Percentiles rank a stretch among this genome's conserved stretches.
phyloP scores from a whole-genome alignment of 1,140 invertebrate genomes.

The Macrobrachium rosenbergii region DNA sequence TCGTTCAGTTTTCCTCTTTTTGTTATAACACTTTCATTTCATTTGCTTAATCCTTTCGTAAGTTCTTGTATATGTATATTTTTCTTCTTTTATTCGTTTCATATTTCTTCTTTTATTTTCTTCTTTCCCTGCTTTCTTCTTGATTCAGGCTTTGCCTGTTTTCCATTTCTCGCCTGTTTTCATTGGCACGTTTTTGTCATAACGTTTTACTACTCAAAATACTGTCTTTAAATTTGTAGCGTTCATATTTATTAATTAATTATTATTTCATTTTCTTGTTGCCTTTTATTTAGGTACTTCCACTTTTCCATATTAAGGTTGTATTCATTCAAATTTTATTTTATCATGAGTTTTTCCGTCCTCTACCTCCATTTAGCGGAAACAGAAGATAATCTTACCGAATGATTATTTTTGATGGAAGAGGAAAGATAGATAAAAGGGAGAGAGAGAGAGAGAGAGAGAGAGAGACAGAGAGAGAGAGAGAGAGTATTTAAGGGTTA shows the following conservation, averaged over 20 bases:
- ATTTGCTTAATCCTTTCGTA: too few species aligned
- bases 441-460: constrained; percentile 3
- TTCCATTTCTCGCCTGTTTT: not conserved
- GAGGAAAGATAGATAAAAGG: too few species aligned
- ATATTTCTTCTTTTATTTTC: not conserved
- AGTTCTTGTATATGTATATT: not conserved
- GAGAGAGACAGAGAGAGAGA: not conserved
- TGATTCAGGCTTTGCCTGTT: not conserved
- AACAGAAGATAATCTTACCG: too few species aligned
- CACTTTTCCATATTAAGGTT: not conserved
- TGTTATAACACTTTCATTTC: too few species aligned
- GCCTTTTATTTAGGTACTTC: not conserved
- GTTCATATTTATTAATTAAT: too few species aligned
- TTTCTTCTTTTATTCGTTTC: not conserved
- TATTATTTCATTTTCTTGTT: not conserved
- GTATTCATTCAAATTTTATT: too few species aligned
- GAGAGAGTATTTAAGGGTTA: not conserved
- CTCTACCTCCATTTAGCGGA: too few species aligned
- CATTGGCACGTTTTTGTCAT: not conserved
- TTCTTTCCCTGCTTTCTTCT: not conserved
- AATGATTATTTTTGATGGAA: too few species aligned
- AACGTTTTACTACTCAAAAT: not conserved
- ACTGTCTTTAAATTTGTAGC: too few species aligned
- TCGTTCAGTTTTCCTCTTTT: too few species aligned
- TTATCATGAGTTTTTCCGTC: too few species aligned